Conservation (phyloP, 2,113 vertebrate genomes). For the Mustela nigripes region DNA sequence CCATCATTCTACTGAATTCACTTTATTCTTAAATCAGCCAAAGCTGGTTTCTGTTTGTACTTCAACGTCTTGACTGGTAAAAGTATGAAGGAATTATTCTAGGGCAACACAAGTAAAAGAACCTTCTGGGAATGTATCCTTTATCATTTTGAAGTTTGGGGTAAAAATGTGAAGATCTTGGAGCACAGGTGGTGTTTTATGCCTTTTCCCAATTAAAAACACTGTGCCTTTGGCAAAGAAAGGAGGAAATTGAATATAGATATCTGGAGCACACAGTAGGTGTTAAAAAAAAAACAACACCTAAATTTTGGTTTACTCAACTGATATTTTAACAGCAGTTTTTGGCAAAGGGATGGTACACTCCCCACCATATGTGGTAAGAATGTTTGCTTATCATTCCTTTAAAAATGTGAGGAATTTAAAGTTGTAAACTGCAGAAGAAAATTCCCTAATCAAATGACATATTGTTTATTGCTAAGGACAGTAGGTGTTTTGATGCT, state of each 20-base stretch:
- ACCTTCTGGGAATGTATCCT: not conserved
- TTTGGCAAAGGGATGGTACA: not conserved
- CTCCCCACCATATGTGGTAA: not conserved
- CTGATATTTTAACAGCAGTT: not conserved
- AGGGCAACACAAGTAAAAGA: not conserved
- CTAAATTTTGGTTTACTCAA: not conserved
- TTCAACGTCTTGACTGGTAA: not conserved
- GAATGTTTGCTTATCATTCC: not conserved
- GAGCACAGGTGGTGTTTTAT: not conserved
- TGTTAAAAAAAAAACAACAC: not conserved
- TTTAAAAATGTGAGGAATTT: not conserved
- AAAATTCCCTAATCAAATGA: not conserved
- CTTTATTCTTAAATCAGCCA: not conserved
- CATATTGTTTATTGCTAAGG: not conserved
- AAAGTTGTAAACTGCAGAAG: not conserved
- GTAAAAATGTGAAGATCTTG: conserved; percentile 5
- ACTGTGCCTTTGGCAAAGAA: conserved; percentile 9
- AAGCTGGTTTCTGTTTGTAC: not conserved
- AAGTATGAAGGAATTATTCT: not conserved
- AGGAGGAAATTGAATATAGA: not conserved
- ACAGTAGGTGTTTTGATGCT: not conserved
- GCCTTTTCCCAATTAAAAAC: conserved; percentile 32
- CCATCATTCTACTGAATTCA: not conserved
- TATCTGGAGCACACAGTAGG: not conserved
- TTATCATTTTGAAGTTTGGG: not conserved